phyloP scores from a whole-genome alignment of 2,888 invertebrate species.

The Empis livida region DNA sequence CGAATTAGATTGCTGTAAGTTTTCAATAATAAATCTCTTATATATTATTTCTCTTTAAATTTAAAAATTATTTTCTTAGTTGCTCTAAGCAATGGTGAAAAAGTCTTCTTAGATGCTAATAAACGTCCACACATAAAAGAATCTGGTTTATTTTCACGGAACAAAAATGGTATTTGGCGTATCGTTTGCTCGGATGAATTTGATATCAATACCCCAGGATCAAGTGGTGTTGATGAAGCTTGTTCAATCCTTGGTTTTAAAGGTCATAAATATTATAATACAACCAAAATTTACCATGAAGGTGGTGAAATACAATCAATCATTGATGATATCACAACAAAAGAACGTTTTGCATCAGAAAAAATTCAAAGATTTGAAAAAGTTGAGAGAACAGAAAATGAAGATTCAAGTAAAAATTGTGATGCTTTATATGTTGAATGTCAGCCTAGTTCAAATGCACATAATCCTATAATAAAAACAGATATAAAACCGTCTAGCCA shows the following conservation, averaged over 20 bases:
- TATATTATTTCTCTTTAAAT: background rate
- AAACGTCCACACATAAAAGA: conserved; percentile 44
- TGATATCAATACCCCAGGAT: conserved; percentile 17
- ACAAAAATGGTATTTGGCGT: conserved; percentile 49
- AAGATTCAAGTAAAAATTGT: conserved; percentile 16
- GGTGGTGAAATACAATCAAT: conserved; percentile 18
- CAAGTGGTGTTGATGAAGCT: conserved; percentile 40
- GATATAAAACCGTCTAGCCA: background rate
- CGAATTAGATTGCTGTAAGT: conserved; percentile 65
- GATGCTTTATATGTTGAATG: conserved; percentile 29
- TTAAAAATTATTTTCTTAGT: conserved; percentile 35
- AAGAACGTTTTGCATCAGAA: background rate
- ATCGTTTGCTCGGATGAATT: conserved; percentile 45
- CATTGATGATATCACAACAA: background rate
- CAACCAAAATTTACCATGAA: conserved; percentile 16
- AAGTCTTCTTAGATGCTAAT: conserved; percentile 45
- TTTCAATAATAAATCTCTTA: background rate
- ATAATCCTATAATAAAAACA: conserved; percentile 21
- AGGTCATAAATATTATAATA: conserved; percentile 25
- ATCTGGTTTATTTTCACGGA: conserved; percentile 50
- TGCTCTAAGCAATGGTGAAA: conserved; percentile 51
- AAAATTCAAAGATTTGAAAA: background rate
- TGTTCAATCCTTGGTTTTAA: conserved; percentile 56
- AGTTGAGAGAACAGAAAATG: background rate
- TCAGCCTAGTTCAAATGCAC: conserved; percentile 20